Conservation (phyloP, 92 coral and sea anemone species). For the Hydrozoanthus gracilis region DNA sequence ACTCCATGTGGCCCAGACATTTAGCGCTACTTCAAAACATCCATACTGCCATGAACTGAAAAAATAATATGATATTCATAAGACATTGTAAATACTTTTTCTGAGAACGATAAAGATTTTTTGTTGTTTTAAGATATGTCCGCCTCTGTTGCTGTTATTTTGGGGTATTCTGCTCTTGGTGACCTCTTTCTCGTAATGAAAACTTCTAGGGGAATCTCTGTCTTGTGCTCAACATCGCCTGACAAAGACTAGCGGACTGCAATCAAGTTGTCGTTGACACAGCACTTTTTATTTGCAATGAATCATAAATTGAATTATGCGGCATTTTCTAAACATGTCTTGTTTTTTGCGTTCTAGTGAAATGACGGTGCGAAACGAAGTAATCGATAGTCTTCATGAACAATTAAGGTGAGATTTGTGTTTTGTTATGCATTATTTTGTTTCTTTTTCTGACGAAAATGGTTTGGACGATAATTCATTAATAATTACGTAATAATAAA, state of each 20-base stretch:
- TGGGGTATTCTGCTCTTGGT: too few relatives aligned
- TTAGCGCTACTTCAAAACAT: too few relatives aligned
- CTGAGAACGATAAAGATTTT: too few relatives aligned
- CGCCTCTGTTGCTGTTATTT: too few relatives aligned
- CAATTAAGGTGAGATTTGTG: constrained; percentile 26
- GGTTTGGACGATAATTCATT: background rate
- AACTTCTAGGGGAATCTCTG: background rate
- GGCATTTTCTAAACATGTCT: background rate
- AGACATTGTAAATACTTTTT: too few relatives aligned
- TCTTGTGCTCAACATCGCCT: too few relatives aligned
- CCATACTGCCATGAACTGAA: too few relatives aligned
- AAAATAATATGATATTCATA: too few relatives aligned
- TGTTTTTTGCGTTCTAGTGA: constrained; percentile 13
- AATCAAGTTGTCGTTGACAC: background rate
- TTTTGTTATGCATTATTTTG: background rate
- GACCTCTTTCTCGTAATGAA: background rate
- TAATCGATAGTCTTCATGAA: constrained; percentile 35
- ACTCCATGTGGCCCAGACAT: too few relatives aligned
- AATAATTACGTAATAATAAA: background rate
- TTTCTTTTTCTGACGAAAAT: background rate
- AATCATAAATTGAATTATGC: background rate
- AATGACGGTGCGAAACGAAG: constrained; percentile 31
- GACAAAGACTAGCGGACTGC: background rate
- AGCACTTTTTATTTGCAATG: background rate
- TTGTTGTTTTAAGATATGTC: too few relatives aligned